Evolutionary conservation across 2,888 invertebrate species (phyloP), one percentile per base, ranked within the genome.

Genomic region (Conus canariensis): DNA sequence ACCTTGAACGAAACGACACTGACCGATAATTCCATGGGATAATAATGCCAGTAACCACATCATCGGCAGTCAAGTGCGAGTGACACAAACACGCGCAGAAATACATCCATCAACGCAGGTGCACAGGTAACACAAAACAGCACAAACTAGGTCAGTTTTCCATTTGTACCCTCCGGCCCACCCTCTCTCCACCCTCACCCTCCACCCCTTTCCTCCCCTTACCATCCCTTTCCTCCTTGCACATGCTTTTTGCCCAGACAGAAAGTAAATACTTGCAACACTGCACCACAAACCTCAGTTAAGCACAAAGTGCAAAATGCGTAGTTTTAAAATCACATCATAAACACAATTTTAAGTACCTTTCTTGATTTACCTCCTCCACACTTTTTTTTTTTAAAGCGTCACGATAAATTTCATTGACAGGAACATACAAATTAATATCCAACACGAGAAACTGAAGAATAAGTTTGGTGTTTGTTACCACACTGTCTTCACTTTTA

Each of bases 261-360:
- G 10, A 16, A 64, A 64, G 64, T 64, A 14, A 64, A 64, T 64
- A 64, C 12, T 64, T 16, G 16, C 64, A 64, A 64, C 64, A 64
- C 64, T 64, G 77, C 77, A 77, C 30, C 77, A 77, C 77, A 77
- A 77, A 25, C 25, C 30, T 16, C 22, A 30, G 8, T 56, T 45
- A 82, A 82, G 82, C 82, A 82, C 82, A 82, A 82, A 6, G 82
- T 82, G 82, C 82, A 56, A 82, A 56, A 82, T 82, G 82, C 82
- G 82, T 82, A 82, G 82, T 82, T 82, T 82, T n/a, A 14, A 82
- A 16, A 82, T 82, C 82, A 82, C 56, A 82, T 82, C 14, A 30
- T 30, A 9, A 80, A 80, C 25, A 56, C 8, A 45, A 56, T 45
- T 56, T 82, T 82, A 82, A 82, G 82, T 82, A 82, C 82, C 45